Percentiles rank a stretch among this genome's conserved stretches.
phyloP scores from a whole-genome alignment of 2,888 invertebrate species.

The Venustoraphidia nigricollis region DNA sequence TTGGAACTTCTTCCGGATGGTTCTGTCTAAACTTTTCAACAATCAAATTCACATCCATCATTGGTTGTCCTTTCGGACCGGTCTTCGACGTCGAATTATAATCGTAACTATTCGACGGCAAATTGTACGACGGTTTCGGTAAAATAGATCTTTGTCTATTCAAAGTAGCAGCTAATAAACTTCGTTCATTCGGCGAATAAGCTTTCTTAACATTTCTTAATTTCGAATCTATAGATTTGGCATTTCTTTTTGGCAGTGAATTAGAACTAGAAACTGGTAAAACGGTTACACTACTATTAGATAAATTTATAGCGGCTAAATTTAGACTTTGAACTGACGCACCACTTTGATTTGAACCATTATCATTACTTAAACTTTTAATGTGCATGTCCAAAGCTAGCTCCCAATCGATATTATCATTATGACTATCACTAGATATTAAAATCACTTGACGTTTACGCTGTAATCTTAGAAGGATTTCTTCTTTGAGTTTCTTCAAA shows the following conservation, averaged over 20 bases:
- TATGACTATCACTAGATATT: conserved; percentile 11
- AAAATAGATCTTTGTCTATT: conserved; percentile 22
- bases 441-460: conserved; percentile 48
- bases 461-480: conserved; percentile 54
- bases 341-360: conserved; percentile 11
- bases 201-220: no score
- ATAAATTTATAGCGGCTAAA: background rate
- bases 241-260: background rate
- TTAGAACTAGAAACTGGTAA: background rate
- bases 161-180: background rate
- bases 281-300: conserved; percentile 4
- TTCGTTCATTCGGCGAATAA: background rate
- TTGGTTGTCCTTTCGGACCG: conserved; percentile 26
- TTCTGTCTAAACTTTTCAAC: conserved; percentile 45
- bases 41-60: conserved; percentile 69
- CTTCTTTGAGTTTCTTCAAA: conserved; percentile 72
- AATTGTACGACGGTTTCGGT: conserved; percentile 21
- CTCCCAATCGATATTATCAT: conserved; percentile 6
- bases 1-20: conserved; percentile 57
- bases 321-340: background rate
- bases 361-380: conserved; percentile 21
- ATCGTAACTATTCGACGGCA: background rate
- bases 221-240: no score
- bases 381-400: conserved; percentile 6
- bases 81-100: conserved; percentile 3